These are phyloP conservation scores for Tenthredo scrophulariae DNA, from an alignment of 2,888 invertebrate species.

Conservation along the genomic window DNA sequence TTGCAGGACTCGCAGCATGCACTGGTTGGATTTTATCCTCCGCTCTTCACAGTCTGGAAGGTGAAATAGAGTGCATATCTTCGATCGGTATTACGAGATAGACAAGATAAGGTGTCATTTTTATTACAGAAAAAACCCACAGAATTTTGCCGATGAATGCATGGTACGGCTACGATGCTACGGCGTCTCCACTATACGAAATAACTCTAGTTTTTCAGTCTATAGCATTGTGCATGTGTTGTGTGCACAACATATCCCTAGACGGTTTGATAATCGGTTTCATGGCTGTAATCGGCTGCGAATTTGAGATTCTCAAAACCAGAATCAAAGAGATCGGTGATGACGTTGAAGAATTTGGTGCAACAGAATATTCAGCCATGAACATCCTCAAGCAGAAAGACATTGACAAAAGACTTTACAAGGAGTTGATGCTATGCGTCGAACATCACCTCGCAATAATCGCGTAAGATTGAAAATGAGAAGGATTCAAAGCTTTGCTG, in stretches of 20 bases:
- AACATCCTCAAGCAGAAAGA: neutral
- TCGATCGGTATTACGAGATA: neutral
- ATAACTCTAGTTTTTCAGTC: constrained; percentile 2
- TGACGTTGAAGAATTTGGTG: neutral
- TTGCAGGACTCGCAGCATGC: constrained; percentile 5
- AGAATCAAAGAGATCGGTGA: constrained; percentile 25
- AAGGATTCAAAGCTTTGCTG: neutral
- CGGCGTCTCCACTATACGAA: constrained; percentile 26
- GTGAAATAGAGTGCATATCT: neutral
- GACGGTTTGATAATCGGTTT: constrained; percentile 39
- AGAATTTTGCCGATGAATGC: constrained; percentile 13
- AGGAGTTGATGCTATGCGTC: constrained; percentile 33
- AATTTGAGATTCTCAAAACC: constrained; percentile 33
- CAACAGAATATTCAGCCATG: neutral
- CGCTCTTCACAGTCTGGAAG: neutral
- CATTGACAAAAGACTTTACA: neutral
- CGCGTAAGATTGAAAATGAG: neutral
- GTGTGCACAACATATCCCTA: constrained; percentile 18
- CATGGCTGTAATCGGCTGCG: constrained; percentile 34
- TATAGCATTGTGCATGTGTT: neutral
- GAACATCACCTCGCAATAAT: constrained; percentile 29
- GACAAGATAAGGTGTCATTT: neutral
- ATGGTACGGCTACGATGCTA: constrained; percentile 19
- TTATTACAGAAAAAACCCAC: constrained; percentile 10
- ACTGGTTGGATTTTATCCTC: constrained; percentile 17